A percentile compares a stretch with the other conserved stretches of the same genome.
Conservation (phyloP, 1,140 invertebrate genomes). For the Rhagoletis zephyria region DNA sequence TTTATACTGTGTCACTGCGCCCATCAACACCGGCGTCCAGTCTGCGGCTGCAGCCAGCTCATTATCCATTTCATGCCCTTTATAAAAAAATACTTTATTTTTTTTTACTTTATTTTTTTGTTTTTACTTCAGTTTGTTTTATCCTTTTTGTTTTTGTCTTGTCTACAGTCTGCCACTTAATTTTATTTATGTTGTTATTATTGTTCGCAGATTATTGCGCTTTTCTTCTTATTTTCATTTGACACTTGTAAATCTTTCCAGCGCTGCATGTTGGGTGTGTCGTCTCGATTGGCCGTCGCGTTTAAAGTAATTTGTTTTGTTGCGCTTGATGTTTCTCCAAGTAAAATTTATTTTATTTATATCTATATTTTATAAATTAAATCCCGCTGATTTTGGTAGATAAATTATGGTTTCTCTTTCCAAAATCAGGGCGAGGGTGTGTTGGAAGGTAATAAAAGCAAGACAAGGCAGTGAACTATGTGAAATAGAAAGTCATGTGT, state of each 20-base stretch:
- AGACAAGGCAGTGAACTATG: background rate
- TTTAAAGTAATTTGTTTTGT: conserved; percentile 39
- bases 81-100: background rate
- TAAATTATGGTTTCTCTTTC: conserved; percentile 26
- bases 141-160: background rate
- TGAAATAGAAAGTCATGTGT: background rate
- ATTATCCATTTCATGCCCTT: conserved; percentile 27
- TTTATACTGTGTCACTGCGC: conserved; percentile 16
- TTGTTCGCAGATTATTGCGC: background rate
- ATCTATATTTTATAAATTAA: background rate
- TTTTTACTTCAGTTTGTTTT: background rate
- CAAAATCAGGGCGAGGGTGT: conserved; percentile 7
- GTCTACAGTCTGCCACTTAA: conserved; percentile 26
- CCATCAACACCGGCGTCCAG: background rate
- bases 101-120: background rate
- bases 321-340: background rate
- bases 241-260: conserved; percentile 42
- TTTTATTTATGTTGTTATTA: conserved; percentile 52
- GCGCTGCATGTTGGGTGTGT: conserved; percentile 41
- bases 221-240: background rate
- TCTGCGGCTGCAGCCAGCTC: background rate
- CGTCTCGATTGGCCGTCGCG: background rate
- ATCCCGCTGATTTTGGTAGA: conserved; percentile 24
- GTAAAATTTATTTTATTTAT: background rate
- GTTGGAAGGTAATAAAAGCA: background rate